Conservation (phyloP, 1,140 invertebrate species). For the Psilanteris sp. region DNA sequence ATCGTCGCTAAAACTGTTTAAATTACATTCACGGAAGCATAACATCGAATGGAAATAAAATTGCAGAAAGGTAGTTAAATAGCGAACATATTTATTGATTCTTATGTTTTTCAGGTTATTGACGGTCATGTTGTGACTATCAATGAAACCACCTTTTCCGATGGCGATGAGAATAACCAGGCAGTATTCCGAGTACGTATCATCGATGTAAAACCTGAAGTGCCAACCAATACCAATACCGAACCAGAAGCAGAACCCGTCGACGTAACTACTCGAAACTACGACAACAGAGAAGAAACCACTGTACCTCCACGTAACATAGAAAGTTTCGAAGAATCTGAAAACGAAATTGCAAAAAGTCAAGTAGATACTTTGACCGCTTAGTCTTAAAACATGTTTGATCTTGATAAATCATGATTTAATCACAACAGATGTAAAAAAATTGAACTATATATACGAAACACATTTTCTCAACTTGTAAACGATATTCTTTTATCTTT, state of each 20-base stretch:
- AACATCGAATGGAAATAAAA: too few species aligned
- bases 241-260: constrained; percentile 49
- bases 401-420: constrained; percentile 11
- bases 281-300: constrained; percentile 35
- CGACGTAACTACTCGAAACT: constrained; percentile 2
- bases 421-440: constrained; percentile 13
- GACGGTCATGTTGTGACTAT: constrained; percentile 81
- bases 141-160: constrained; percentile 81
- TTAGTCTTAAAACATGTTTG: constrained; percentile 47
- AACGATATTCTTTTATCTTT: too few species aligned
- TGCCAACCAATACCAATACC: constrained; percentile 64
- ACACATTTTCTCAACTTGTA: too few species aligned
- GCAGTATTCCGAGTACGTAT: constrained; percentile 79
- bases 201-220: constrained; percentile 80
- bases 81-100: constrained; percentile 21
- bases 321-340: constrained; percentile 73
- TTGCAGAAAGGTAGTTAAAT: too few species aligned
- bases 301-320: constrained; percentile 60
- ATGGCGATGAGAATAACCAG: constrained; percentile 74
- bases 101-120: constrained; percentile 75
- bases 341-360: constrained; percentile 74
- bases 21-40: too few species aligned
- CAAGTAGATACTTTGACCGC: constrained; percentile 72
- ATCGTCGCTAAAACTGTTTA: too few species aligned
- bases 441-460: too few species aligned